A percentile compares a stretch with the other conserved stretches of the same genome.
Conservation (phyloP, 2,797 vertebrate species). For the Vireo griseus region DNA sequence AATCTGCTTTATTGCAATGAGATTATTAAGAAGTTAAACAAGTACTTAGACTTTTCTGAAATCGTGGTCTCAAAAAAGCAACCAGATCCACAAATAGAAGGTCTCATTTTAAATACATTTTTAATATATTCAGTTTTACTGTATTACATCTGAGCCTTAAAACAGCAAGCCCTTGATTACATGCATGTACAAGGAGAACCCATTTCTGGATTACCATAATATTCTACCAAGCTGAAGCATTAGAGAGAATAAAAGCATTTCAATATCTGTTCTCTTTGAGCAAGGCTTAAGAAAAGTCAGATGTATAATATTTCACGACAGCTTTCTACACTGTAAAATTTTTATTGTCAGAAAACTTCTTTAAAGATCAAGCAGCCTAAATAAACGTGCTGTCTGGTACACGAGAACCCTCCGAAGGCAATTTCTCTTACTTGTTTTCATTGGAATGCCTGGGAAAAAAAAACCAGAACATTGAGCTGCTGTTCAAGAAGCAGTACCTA, state of each 20-base stretch:
- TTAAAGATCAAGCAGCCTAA: constrained; percentile 29
- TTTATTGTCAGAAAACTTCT: constrained; percentile 47
- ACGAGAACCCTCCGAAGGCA: constrained; percentile 30
- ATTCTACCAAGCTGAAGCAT: neutral
- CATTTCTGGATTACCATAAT: neutral
- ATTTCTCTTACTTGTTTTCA: constrained; percentile 44
- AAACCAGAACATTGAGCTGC: neutral
- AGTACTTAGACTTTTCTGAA: neutral
- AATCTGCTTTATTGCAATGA: neutral
- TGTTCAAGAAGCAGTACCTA: neutral
- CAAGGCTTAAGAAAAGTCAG: neutral
- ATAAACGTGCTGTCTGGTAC: neutral
- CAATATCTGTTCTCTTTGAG: neutral
- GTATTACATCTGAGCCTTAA: neutral
- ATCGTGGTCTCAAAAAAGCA: neutral
- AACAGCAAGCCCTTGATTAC: neutral
- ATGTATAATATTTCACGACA: neutral
- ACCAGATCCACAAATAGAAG: neutral
- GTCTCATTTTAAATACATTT: neutral
- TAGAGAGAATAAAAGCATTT: neutral
- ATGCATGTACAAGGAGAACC: neutral
- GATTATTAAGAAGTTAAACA: neutral
- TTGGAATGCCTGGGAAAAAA: constrained; percentile 1
- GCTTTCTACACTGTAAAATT: neutral
- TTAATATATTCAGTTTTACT: neutral